Base-by-base conservation (phyloP, 2,888 invertebrate species). In the Octodonta nipae region DNA sequence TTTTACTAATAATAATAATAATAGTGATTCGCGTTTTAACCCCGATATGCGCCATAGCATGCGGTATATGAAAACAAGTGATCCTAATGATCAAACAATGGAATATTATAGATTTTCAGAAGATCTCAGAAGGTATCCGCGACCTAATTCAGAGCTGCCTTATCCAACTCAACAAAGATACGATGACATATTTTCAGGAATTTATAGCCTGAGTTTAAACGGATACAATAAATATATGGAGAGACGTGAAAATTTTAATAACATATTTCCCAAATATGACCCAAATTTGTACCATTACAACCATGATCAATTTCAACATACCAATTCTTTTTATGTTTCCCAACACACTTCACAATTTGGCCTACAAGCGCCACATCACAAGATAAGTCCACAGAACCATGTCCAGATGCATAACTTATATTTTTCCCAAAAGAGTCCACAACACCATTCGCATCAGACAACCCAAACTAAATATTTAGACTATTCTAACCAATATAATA, bases 191-290 rank as follows among this genome's bases (percentile, higher is more conserved):
- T 37, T 58, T 15, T 45, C 54, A 3, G 52, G 52, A 13, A 46
- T 58, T 36, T 59, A 56, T 37, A 46, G 54, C 33, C 43, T 61
- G 10, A 58, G 56, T 35, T 36, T 60, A 28, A 56, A 55, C 43
- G 59, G 56, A 6, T 59, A 56, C 37, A 55, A 49, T 34, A 51
- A 50, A 30, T 60, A 59, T 36, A 51, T 57, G 44, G 58, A 60
- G 38, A 52, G 58, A 56, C 55, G 45, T 17, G 16, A 3, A 11
- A 7, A 6, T 5, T 2, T 28, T 13, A 12, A 15, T 24, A n/a
- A n/a, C 7, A 8, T 11, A 7, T 17, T 26, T 13, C n/a, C n/a
- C n/a, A n/a, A n/a, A n/a, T n/a, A n/a, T n/a, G n/a, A n/a, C n/a
- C n/a, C 24, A 15, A 33, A 15, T 8, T 13, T 33, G 28, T 28